Conservation (phyloP, 2,888 invertebrate species). For the Crematogaster levior region DNA sequence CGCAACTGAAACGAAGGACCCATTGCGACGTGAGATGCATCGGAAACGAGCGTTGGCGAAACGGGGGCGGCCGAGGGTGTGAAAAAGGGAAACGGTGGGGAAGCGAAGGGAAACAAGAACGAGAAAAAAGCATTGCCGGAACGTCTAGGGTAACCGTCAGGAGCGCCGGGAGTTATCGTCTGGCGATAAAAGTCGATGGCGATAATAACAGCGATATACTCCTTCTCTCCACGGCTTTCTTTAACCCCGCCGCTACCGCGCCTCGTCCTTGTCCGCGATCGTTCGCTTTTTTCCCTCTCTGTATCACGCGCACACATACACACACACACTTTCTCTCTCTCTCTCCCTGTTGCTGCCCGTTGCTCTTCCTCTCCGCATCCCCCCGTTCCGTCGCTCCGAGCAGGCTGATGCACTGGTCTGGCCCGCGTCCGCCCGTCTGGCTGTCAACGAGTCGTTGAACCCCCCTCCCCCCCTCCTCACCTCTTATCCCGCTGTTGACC, state of each 20-base stretch:
- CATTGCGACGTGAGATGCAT: constrained; percentile 21
- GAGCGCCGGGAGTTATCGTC: constrained; percentile 78
- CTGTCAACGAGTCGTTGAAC: constrained; percentile 85
- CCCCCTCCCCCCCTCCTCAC: constrained; percentile 87
- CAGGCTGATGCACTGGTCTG: constrained; percentile 84
- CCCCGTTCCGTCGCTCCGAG: constrained; percentile 36
- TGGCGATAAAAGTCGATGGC: constrained; percentile 82
- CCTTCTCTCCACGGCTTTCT: constrained; percentile 51
- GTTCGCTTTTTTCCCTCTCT: constrained; percentile 26
- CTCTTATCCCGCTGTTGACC: constrained; percentile 89
- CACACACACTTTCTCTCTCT: background rate
- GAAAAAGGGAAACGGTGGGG: constrained; percentile 31
- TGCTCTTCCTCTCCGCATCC: background rate
- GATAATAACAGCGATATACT: constrained; percentile 81
- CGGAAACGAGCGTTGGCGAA: constrained; percentile 27
- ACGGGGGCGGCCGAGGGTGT: constrained; percentile 28
- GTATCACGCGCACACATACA: background rate
- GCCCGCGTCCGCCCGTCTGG: constrained; percentile 85
- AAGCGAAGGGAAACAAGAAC: constrained; percentile 53
- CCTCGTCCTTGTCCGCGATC: constrained; percentile 50
- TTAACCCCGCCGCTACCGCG: constrained; percentile 51
- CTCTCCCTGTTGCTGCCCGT: constrained; percentile 6
- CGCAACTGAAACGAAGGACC: background rate
- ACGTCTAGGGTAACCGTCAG: constrained; percentile 71
- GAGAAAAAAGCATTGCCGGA: constrained; percentile 60